Conservation (phyloP, 1,140 invertebrate species). For the Trinorchestia longiramus region DNA sequence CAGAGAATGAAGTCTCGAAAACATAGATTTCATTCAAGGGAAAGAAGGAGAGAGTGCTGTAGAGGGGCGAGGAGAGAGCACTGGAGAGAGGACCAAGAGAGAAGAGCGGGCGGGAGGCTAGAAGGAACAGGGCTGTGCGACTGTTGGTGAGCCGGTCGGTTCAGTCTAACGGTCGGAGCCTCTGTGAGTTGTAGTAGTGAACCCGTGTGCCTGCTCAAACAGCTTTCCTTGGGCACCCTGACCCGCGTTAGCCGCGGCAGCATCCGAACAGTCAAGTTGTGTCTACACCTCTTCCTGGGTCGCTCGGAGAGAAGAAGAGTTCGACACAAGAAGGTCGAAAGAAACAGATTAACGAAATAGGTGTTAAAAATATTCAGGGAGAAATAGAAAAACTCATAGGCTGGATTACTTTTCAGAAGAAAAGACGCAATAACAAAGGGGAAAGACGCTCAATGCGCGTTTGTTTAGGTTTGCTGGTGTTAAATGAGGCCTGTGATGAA, state of each 20-base stretch:
- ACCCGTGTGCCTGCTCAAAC: background rate
- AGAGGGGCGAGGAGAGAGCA: background rate
- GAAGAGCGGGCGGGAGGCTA: background rate
- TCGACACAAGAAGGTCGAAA: background rate
- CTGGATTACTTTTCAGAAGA: background rate
- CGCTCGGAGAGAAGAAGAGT: background rate
- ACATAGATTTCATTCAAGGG: background rate
- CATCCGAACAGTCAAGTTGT: background rate
- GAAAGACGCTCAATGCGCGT: background rate
- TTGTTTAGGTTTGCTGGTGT: background rate
- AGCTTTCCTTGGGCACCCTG: background rate
- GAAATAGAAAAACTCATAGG: background rate
- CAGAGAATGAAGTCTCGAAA: background rate
- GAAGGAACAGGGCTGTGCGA: background rate
- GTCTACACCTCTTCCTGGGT: background rate
- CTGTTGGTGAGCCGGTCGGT: background rate
- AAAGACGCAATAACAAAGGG: background rate
- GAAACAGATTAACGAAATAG: background rate
- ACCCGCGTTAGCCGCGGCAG: background rate
- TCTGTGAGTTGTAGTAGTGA: background rate
- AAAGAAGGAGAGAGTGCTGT: background rate
- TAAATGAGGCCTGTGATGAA: background rate
- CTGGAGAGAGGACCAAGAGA: slow-evolving; percentile 5
- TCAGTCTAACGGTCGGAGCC: background rate
- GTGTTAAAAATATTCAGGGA: background rate